phyloP scores from a whole-genome alignment of 53 echinoderm and acorn worm genomes.

The Hippasteria phrygiana region DNA sequence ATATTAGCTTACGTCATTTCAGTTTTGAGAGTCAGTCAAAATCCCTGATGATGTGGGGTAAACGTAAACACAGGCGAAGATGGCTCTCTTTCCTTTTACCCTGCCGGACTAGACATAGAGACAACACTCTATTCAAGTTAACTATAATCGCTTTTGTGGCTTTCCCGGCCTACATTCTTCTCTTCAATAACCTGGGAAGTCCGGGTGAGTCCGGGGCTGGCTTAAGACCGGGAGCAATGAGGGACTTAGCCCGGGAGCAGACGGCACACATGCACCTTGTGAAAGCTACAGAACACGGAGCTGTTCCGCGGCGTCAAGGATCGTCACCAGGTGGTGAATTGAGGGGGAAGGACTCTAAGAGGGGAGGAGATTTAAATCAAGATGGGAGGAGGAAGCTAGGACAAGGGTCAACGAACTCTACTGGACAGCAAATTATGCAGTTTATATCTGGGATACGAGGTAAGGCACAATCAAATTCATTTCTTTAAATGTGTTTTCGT shows the following conservation, averaged over 20 bases:
- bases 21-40: too few species aligned
- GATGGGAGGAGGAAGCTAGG: slow-evolving; percentile 2
- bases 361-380: background rate
- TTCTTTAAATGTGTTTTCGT: too few species aligned
- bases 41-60: slow-evolving; percentile 25
- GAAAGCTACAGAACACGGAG: slow-evolving; percentile 11
- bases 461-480: too few species aligned
- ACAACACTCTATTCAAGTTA: slow-evolving; percentile 60
- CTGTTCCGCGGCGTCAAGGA: background rate
- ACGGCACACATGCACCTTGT: background rate
- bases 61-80: background rate
- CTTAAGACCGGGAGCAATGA: background rate
- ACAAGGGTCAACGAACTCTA: slow-evolving; percentile 26
- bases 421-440: slow-evolving; percentile 7
- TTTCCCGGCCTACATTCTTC: slow-evolving; percentile 71
- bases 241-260: background rate
- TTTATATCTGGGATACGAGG: slow-evolving; percentile 51
- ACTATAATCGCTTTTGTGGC: slow-evolving; percentile 61
- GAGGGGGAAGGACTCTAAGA: background rate
- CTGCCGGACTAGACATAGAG: slow-evolving; percentile 60
- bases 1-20: too few species aligned
- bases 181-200: slow-evolving; percentile 46
- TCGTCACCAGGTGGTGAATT: background rate
- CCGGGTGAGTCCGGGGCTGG: background rate
- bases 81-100: slow-evolving; percentile 31